Percentiles rank a stretch among this genome's conserved stretches.
phyloP scores from a whole-genome alignment of 2,888 invertebrate species.

The Pollenia labialis region DNA sequence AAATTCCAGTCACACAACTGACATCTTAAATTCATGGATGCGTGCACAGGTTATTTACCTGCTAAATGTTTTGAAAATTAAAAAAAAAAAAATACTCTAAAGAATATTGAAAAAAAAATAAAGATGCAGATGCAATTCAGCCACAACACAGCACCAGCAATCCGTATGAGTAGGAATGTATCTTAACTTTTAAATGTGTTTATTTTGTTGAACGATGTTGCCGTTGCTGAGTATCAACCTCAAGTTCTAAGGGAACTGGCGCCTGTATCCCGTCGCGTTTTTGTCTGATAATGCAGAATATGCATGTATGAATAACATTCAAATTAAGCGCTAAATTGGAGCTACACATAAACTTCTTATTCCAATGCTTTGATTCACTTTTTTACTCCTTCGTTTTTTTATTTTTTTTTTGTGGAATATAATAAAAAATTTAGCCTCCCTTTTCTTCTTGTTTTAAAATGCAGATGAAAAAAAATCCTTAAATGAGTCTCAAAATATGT shows the following conservation, averaged over 20 bases:
- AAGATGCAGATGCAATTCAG: constrained; percentile 68
- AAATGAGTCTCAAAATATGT: constrained; percentile 23
- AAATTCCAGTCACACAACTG: constrained; percentile 72
- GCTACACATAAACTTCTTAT: constrained; percentile 64
- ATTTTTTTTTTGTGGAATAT: neutral
- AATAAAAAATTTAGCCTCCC: neutral
- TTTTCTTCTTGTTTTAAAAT: neutral
- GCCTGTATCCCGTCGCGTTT: constrained; percentile 84
- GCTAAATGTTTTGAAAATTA: constrained; percentile 58
- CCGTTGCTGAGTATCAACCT: constrained; percentile 14
- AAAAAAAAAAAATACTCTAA: constrained; percentile 22
- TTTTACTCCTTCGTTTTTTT: constrained; percentile 2
- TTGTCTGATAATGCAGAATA: constrained; percentile 83
- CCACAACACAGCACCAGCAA: constrained; percentile 2
- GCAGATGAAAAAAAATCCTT: neutral
- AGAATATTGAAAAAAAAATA: neutral
- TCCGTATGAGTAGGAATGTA: constrained; percentile 10
- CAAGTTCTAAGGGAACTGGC: constrained; percentile 77
- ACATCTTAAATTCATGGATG: constrained; percentile 73
- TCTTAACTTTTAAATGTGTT: constrained; percentile 53
- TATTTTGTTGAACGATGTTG: constrained; percentile 50
- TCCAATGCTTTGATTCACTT: neutral
- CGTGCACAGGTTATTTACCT: constrained; percentile 74
- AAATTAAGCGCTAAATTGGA: constrained; percentile 77
- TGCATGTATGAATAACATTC: constrained; percentile 76